phyloP scores from a whole-genome alignment of 1,140 invertebrate genomes.

The Pemphigus obesinymphae region DNA sequence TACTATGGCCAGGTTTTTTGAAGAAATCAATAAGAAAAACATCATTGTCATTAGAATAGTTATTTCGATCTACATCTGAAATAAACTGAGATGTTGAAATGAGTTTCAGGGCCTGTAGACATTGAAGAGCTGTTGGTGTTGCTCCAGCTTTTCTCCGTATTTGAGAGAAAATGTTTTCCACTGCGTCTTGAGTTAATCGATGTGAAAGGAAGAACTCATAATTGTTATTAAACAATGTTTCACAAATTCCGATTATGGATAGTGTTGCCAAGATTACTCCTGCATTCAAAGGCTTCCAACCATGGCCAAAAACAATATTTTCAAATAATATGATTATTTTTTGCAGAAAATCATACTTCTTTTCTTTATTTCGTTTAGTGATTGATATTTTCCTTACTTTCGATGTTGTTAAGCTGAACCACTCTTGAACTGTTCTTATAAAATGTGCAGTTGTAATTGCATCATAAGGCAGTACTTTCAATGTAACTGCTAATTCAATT shows the following conservation, averaged over 20 bases:
- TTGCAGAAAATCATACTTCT: not conserved
- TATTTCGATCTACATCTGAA: not conserved
- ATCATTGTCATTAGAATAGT: not conserved
- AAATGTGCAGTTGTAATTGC: not conserved
- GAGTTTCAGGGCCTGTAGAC: not conserved
- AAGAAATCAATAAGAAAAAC: not conserved
- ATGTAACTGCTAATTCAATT: not conserved
- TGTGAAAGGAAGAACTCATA: not conserved
- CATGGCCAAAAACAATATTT: not conserved
- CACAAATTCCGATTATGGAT: slow-evolving; percentile 18
- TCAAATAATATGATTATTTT: not conserved
- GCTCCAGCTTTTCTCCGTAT: slow-evolving; percentile 24
- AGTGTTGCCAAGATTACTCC: not conserved
- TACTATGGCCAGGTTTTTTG: not conserved
- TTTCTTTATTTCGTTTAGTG: not conserved
- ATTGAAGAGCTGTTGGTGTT: slow-evolving; percentile 1
- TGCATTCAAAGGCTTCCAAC: slow-evolving; percentile 1
- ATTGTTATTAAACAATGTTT: not conserved
- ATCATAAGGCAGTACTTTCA: not conserved
- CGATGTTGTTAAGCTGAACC: not conserved
- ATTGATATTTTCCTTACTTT: not conserved
- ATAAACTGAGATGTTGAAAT: slow-evolving; percentile 7
- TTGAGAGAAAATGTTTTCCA: slow-evolving; percentile 36
- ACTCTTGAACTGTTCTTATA: not conserved
- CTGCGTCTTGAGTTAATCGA: slow-evolving; percentile 30